Conservation (phyloP, 2,888 invertebrate species). For the Drosophila leonis region DNA sequence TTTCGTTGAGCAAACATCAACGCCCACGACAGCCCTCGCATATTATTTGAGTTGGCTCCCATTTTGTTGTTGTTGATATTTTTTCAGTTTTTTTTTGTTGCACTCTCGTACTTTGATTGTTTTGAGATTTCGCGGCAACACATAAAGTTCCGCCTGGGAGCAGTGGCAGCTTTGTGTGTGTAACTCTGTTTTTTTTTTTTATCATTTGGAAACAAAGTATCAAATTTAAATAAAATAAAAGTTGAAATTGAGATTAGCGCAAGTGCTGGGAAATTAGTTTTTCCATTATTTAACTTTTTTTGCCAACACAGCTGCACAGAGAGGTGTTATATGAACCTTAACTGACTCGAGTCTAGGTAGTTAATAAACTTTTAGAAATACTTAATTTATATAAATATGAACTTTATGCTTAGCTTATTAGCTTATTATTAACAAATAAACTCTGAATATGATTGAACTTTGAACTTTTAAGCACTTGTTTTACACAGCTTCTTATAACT, state of each 20-base stretch:
- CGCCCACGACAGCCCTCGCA: conserved; percentile 67
- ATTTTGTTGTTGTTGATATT: conserved; percentile 27
- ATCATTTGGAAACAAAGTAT: conserved; percentile 64
- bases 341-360: neutral
- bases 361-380: neutral
- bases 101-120: conserved; percentile 73
- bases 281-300: conserved; percentile 52
- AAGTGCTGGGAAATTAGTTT: conserved; percentile 73
- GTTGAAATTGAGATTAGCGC: conserved; percentile 74
- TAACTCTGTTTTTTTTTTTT: conserved; percentile 41
- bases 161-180: conserved; percentile 5
- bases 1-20: conserved; percentile 76
- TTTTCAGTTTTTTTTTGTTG: conserved; percentile 39
- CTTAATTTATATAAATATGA: neutral
- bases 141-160: conserved; percentile 63
- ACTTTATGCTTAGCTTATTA: neutral
- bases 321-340: neutral
- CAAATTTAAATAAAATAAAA: conserved; percentile 77
- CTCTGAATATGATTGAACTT: conserved; percentile 16
- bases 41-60: conserved; percentile 71
- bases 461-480: conserved; percentile 4
- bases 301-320: conserved; percentile 18
- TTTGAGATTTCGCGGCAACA: conserved; percentile 77
- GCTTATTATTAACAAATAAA: neutral
- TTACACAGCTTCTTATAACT: neutral